Conservation (phyloP, 2,888 invertebrate genomes). For the Orthonevra nobilis region DNA sequence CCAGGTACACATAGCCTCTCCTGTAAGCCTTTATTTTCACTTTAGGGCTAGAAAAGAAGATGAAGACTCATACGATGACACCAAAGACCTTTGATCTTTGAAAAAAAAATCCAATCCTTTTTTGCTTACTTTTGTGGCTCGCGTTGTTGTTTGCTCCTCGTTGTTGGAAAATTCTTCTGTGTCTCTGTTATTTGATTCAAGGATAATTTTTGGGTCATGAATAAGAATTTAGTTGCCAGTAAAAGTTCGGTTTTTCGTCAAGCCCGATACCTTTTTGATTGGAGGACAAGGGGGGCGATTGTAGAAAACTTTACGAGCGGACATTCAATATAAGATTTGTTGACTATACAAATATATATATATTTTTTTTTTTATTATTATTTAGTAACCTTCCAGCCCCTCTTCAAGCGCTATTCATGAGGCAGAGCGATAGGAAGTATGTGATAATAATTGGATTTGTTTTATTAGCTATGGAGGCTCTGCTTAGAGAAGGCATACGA, state of each 20-base stretch:
- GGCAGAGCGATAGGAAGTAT: conserved; percentile 61
- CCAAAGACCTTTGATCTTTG: conserved; percentile 47
- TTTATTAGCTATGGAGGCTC: conserved; percentile 55
- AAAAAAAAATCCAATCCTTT: conserved; percentile 41
- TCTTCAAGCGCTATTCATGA: conserved; percentile 53
- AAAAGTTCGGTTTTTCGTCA: conserved; percentile 11
- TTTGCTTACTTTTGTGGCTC: background rate
- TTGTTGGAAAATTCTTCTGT: no score
- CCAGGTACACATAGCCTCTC: conserved; percentile 10
- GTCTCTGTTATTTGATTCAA: conserved; percentile 34
- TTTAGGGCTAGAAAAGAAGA: no score
- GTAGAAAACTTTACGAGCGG: conserved; percentile 43
- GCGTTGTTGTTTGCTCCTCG: background rate
- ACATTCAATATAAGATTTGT: conserved; percentile 34
- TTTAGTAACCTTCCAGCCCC: background rate
- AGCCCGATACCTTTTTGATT: background rate
- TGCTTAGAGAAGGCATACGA: no score
- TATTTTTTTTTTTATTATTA: no score
- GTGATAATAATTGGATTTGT: conserved; percentile 66
- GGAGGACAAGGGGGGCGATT: background rate
- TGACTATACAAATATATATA: conserved; percentile 7
- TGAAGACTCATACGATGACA: background rate
- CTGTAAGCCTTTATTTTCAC: background rate
- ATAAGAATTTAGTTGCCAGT: conserved; percentile 30
- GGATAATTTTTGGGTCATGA: conserved; percentile 62